phyloP scores from a whole-genome alignment of 2,113 vertebrate species.

The Scortum barcoo region DNA sequence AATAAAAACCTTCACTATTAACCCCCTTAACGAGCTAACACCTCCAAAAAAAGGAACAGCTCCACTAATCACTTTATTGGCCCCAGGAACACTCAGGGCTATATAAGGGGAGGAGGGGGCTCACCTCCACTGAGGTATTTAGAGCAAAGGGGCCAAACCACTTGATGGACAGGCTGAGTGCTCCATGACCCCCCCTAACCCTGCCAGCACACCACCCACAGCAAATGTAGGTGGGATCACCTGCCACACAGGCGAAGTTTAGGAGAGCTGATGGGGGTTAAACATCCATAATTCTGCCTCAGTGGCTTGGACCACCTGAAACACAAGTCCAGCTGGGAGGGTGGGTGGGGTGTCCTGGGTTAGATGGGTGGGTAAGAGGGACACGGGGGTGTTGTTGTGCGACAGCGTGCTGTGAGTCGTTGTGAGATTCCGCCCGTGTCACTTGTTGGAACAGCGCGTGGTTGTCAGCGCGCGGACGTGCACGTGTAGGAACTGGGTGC shows the following conservation, averaged over 20 bases:
- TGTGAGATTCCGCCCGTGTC: conserved; percentile 38
- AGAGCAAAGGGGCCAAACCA: conserved; percentile 51
- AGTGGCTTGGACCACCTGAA: conserved; percentile 68
- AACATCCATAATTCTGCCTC: conserved; percentile 70
- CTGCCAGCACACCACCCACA: conserved; percentile 39
- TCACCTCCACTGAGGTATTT: conserved; percentile 60
- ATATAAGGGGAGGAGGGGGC: conserved; percentile 13
- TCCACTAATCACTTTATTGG: conserved; percentile 84
- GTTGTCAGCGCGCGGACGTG: background rate
- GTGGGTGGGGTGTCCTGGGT: conserved; percentile 34
- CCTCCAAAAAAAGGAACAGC: conserved; percentile 82
- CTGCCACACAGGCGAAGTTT: conserved; percentile 63
- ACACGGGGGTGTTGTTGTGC: conserved; percentile 16
- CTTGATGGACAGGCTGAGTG: conserved; percentile 34
- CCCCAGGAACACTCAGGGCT: conserved; percentile 58
- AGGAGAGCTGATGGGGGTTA: conserved; percentile 62
- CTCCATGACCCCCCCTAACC: conserved; percentile 47
- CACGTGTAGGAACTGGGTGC: conserved; percentile 20
- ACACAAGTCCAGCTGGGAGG: conserved; percentile 33
- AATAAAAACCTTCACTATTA: conserved; percentile 85
- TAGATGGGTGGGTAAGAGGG: too few species aligned
- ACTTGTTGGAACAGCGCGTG: conserved; percentile 21
- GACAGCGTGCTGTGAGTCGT: conserved; percentile 19
- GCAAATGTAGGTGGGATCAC: conserved; percentile 54
- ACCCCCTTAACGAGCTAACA: conserved; percentile 87